Evolutionary conservation across 2,888 invertebrate species (phyloP).

Genomic region (Cryptocheilus praepositus): DNA sequence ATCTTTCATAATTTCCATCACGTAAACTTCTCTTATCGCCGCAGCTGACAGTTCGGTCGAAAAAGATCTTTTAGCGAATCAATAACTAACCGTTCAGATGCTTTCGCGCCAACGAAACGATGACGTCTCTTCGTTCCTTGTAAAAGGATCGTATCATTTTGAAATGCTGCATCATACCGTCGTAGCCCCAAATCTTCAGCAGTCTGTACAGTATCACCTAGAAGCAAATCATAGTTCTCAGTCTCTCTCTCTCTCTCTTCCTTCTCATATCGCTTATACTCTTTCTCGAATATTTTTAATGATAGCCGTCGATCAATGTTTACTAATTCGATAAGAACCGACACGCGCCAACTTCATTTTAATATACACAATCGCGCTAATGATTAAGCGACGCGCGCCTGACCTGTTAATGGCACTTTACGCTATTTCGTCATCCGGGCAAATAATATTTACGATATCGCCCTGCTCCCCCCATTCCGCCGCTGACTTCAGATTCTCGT

Average conservation of each 20-base stretch:
- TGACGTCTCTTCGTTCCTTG: constrained; percentile 79
- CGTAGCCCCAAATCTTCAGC: constrained; percentile 78
- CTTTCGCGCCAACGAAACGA: constrained; percentile 78
- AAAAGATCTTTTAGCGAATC: too few species aligned
- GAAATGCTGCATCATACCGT: constrained; percentile 80
- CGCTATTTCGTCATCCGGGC: constrained; percentile 33
- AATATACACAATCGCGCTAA: background rate
- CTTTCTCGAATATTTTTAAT: too few species aligned
- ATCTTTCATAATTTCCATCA: too few species aligned
- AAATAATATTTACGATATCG: constrained; percentile 45
- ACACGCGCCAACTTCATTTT: constrained; percentile 63
- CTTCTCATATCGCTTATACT: background rate
- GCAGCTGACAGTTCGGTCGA: too few species aligned
- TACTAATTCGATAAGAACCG: constrained; percentile 42
- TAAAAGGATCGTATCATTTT: constrained; percentile 80
- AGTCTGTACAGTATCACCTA: constrained; percentile 79
- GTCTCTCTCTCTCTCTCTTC: background rate
- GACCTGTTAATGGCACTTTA: constrained; percentile 15
- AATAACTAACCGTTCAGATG: constrained; percentile 76
- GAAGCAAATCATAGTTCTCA: constrained; percentile 39
- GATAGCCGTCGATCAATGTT: constrained; percentile 39
- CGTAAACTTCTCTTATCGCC: too few species aligned
- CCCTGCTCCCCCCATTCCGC: constrained; percentile 3
- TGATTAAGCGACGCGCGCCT: constrained; percentile 27
- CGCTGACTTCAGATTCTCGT: background rate